Base-by-base conservation (phyloP, 2,888 invertebrate genomes). In the Helobdella robusta region DNA sequence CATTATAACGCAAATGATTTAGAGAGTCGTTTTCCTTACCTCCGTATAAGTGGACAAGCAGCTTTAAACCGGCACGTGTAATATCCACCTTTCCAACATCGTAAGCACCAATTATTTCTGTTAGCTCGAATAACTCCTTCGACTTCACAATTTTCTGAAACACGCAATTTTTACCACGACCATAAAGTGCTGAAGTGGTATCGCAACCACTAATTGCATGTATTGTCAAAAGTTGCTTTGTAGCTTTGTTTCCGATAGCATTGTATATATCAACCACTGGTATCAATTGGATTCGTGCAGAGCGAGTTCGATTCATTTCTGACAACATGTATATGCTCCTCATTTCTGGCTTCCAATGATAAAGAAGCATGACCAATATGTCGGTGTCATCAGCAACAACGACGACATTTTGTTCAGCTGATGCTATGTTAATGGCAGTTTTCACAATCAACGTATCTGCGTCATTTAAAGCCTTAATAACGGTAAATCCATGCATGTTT, bases 331-430 rank as follows among this genome's bases (percentile, higher is more conserved):
- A 54, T 4, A 54, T 54, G 3, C 25, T 28, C 2, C 23, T 2
- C 56, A 54, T 54, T 3, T 20, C 20, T 2, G 2, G 2, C 2
- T 28, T 20, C 3, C n/a, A 54, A 5, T 54, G 56, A 54, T 54
- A 54, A 2, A 54, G 3, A 2, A 54, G 56, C 2, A 54, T 3
- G 2, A 54, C 28, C 3, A 54, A 5, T n/a, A 54, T 5, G 5
- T 54, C 56, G n/a, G 56, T 54, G 5, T 54, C 56, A 28, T 20
- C 28, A 3, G 56, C 20, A 2, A 54, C 56, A 2, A 54, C 56
- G 2, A 5, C 5, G 56, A 54, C 56, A 25, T 20, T 3, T 23
- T 23, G 23, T 2, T 54, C 2, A 25, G 3, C 18, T 2, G 3
- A 2, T 2, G 56, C 56, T 3, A 6, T 2, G 2, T 54, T 8